Conservation (phyloP, 1,140 invertebrate genomes). For the Bemisia tabaci region DNA sequence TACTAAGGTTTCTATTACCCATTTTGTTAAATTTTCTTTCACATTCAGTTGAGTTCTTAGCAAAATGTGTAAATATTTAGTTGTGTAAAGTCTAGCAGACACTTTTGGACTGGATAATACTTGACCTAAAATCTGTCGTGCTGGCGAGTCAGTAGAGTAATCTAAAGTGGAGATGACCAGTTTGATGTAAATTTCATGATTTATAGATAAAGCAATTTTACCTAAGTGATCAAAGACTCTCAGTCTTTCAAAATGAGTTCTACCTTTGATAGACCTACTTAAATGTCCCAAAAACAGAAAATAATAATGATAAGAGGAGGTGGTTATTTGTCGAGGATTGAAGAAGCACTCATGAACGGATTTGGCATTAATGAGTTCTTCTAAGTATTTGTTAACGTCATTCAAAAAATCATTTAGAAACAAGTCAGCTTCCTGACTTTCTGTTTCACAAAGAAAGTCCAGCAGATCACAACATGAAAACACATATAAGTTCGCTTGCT, state of each 20-base stretch:
- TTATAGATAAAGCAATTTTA: constrained; percentile 30
- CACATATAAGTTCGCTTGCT: constrained; percentile 40
- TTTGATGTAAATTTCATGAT: constrained; percentile 85
- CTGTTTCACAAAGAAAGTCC: constrained; percentile 49
- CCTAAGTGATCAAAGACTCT: constrained; percentile 49
- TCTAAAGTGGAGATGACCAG: constrained; percentile 79
- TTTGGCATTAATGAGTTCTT: constrained; percentile 51
- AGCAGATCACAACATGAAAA: constrained; percentile 60
- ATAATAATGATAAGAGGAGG: constrained; percentile 82
- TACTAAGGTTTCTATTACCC: constrained; percentile 70
- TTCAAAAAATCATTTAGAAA: constrained; percentile 47
- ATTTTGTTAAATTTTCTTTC: constrained; percentile 38
- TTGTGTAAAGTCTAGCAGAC: constrained; percentile 71
- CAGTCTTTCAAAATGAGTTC: constrained; percentile 56
- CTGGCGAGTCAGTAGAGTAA: constrained; percentile 56
- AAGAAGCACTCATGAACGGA: constrained; percentile 77
- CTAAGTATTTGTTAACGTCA: constrained; percentile 64
- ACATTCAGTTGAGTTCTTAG: constrained; percentile 49
- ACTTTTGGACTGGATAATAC: constrained; percentile 50
- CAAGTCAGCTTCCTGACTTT: constrained; percentile 12
- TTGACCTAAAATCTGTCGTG: constrained; percentile 50
- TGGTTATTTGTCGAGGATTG: constrained; percentile 72
- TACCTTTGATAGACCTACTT: constrained; percentile 56
- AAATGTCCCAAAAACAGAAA: constrained; percentile 84
- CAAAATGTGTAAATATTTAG: constrained; percentile 74